Conservation (phyloP, 2,888 invertebrate species). For the Epinotia brunnichana region DNA sequence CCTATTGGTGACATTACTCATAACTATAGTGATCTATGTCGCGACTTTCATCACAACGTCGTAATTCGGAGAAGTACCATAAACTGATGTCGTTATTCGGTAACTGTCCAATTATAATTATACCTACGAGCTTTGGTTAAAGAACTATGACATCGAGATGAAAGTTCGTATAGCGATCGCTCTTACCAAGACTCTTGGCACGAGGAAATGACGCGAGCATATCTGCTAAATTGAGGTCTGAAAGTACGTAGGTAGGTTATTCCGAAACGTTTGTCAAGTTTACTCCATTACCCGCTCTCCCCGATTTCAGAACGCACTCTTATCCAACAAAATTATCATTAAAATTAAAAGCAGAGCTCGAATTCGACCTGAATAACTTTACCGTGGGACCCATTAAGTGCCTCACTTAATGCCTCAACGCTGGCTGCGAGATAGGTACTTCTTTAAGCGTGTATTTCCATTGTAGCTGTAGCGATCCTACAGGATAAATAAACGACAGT, state of each 20-base stretch:
- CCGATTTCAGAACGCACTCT: slow-evolving; percentile 33
- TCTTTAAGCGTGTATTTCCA: slow-evolving; percentile 23
- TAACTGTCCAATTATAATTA: no score
- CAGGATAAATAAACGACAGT: slow-evolving; percentile 30
- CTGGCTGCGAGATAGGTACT: slow-evolving; percentile 11
- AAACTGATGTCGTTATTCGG: no score
- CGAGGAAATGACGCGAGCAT: not conserved
- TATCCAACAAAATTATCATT: slow-evolving; percentile 25
- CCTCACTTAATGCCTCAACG: slow-evolving; percentile 13
- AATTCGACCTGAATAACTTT: slow-evolving; percentile 30
- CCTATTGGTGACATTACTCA: no score
- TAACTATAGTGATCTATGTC: no score
- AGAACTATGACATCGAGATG: no score
- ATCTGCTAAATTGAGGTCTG: not conserved
- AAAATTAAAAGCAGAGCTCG: slow-evolving; percentile 30
- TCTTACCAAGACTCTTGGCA: not conserved
- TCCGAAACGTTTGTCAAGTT: slow-evolving; percentile 22
- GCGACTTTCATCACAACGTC: no score
- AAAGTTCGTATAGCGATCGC: no score
- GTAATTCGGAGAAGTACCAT: no score
- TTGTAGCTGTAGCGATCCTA: slow-evolving; percentile 18
- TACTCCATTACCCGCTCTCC: slow-evolving; percentile 24
- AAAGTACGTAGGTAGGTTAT: slow-evolving; percentile 9
- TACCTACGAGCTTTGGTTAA: no score
- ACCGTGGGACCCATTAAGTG: slow-evolving; percentile 36